These are phyloP conservation scores for Leucoraja ocellata DNA, from an alignment of 2,797 vertebrate species.

Conservation along the genomic window DNA sequence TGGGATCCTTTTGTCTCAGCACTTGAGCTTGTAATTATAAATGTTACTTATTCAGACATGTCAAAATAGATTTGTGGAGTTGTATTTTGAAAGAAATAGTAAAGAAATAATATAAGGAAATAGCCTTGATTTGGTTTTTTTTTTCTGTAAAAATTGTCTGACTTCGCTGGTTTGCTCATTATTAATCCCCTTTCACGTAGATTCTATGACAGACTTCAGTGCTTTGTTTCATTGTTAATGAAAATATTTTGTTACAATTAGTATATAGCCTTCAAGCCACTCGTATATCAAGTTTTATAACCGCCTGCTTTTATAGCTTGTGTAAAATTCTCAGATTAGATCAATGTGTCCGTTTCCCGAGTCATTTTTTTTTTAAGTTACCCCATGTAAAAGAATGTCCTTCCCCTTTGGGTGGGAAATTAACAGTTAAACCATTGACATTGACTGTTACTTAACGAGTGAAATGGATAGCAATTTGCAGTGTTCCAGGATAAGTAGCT, in stretches of 20 bases:
- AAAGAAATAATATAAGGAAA: background rate
- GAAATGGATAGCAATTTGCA: too few species aligned
- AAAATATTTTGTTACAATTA: background rate
- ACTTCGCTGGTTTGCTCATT: background rate
- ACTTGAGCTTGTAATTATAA: background rate
- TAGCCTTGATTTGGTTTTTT: background rate
- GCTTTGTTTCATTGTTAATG: background rate
- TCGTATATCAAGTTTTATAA: background rate
- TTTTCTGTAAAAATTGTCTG: too few species aligned
- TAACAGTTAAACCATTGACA: too few species aligned
- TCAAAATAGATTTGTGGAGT: background rate
- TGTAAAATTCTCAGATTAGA: background rate
- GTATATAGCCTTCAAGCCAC: background rate
- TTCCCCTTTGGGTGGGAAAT: background rate
- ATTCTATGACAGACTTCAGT: background rate
- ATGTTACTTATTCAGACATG: background rate
- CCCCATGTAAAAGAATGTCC: background rate
- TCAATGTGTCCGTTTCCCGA: background rate
- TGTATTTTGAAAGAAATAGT: background rate
- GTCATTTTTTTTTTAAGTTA: background rate
- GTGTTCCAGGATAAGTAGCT: too few species aligned
- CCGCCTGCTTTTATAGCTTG: too few species aligned
- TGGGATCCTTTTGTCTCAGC: background rate
- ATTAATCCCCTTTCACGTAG: background rate
- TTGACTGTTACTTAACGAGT: too few species aligned